Evolutionary conservation across 2,888 invertebrate species (phyloP).

Genomic region (Zhuqinia jingwanae): DNA sequence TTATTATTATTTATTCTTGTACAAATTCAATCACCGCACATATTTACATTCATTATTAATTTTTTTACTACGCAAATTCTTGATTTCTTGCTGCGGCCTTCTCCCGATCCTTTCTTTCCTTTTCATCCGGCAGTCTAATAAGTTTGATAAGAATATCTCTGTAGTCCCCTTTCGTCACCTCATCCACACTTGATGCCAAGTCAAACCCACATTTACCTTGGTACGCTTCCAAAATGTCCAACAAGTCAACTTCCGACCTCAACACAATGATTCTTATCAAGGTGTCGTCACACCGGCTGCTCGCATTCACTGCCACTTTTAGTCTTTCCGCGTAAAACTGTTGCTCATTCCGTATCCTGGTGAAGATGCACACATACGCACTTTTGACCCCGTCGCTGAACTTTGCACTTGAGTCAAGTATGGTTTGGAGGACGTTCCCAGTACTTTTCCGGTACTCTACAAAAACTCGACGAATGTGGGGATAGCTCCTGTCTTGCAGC

Average conservation of each 20-base stretch:
- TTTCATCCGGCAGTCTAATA: not conserved
- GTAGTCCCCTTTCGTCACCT: slow-evolving; percentile 27
- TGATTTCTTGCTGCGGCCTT: too few relatives aligned
- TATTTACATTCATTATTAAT: too few relatives aligned
- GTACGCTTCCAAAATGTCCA: slow-evolving; percentile 29
- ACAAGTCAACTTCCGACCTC: slow-evolving; percentile 6
- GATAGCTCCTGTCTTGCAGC: slow-evolving; percentile 11
- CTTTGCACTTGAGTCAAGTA: slow-evolving; percentile 8
- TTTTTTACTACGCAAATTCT: too few relatives aligned
- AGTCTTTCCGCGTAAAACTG: slow-evolving; percentile 13
- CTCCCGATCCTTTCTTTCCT: too few relatives aligned
- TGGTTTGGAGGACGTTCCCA: not conserved
- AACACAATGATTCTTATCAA: slow-evolving; percentile 8
- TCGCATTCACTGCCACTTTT: not conserved
- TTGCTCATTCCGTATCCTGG: not conserved
- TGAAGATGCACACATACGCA: not conserved
- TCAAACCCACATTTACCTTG: slow-evolving; percentile 15
- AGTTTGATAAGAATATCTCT: not conserved
- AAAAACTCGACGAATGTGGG: not conserved
- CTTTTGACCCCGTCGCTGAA: not conserved
- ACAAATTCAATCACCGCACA: too few relatives aligned
- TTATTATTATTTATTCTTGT: too few relatives aligned
- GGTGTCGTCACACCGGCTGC: slow-evolving; percentile 5
- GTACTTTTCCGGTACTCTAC: slow-evolving; percentile 1
- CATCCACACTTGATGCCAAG: not conserved